Percentiles rank a stretch among this genome's conserved stretches.
Conservation (phyloP, 2,888 invertebrate genomes). For the Branchipolynoe longqiensis region DNA sequence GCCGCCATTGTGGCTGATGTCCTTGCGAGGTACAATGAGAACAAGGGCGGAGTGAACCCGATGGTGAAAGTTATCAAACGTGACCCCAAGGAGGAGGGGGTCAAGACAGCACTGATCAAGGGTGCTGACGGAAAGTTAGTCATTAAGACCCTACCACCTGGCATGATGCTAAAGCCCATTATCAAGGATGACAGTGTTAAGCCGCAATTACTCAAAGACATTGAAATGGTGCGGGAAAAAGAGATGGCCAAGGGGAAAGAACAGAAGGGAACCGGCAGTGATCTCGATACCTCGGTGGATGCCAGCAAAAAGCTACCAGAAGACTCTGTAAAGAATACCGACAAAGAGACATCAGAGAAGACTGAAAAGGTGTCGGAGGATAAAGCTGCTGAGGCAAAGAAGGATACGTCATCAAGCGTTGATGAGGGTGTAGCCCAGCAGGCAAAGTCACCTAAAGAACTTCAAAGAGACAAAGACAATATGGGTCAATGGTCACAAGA, state of each 20-base stretch:
- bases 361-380: neutral
- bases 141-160: conserved; percentile 1
- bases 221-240: conserved; percentile 47
- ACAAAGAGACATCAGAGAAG: neutral
- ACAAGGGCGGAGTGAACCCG: neutral
- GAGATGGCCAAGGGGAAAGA: conserved; percentile 44
- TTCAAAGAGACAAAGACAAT: conserved; percentile 35
- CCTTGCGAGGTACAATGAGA: conserved; percentile 42
- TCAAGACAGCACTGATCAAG: neutral
- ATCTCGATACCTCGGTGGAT: neutral
- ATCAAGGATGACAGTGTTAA: neutral
- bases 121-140: conserved; percentile 13
- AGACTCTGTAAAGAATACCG: neutral
- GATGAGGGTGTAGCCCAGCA: neutral
- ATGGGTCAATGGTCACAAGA: neutral
- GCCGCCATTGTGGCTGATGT: conserved; percentile 43
- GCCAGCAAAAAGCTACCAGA: neutral
- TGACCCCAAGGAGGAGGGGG: neutral
- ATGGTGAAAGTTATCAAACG: neutral
- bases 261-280: neutral
- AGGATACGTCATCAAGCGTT: neutral
- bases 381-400: neutral
- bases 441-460: neutral
- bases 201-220: conserved; percentile 28
- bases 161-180: neutral